These are phyloP conservation scores for Stegophylla sp. DNA, from an alignment of 2,888 invertebrate species.

Conservation along the genomic window DNA sequence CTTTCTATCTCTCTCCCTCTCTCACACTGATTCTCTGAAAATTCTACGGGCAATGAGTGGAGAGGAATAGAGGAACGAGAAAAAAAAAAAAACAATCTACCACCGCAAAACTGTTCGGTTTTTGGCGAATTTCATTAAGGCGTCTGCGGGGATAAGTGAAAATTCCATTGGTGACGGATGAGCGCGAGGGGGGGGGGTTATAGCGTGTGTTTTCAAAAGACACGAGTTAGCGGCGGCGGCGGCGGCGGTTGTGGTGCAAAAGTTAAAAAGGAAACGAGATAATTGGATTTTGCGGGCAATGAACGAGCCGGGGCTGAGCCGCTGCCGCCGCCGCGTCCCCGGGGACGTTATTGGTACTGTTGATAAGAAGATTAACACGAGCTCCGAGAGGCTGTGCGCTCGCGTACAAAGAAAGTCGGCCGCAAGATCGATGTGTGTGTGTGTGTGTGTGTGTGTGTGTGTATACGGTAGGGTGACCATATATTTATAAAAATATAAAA, in stretches of 20 bases:
- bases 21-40: not conserved
- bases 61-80: not conserved
- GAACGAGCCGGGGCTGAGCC: conserved; percentile 33
- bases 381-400: conserved; percentile 30
- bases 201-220: conserved; percentile 54
- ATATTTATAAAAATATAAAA: too few species aligned
- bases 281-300: conserved; percentile 58
- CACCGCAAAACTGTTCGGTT: conserved; percentile 44
- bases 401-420: conserved; percentile 8
- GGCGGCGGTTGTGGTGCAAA: conserved; percentile 28
- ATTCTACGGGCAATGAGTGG: not conserved
- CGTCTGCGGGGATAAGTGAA: conserved; percentile 50
- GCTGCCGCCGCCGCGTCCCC: conserved; percentile 19
- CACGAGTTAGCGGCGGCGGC: not conserved
- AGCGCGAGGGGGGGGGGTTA: not conserved
- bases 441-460: not conserved
- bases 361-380: conserved; percentile 58
- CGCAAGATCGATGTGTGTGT: not conserved
- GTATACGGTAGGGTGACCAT: too few species aligned
- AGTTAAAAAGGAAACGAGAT: conserved; percentile 59
- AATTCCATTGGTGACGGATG: conserved; percentile 42
- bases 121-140: conserved; percentile 52
- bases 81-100: conserved; percentile 49
- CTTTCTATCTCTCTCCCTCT: not conserved
- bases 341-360: conserved; percentile 57